Conservation (phyloP, 1,140 invertebrate genomes). For the Aphelinus atriplicis region DNA sequence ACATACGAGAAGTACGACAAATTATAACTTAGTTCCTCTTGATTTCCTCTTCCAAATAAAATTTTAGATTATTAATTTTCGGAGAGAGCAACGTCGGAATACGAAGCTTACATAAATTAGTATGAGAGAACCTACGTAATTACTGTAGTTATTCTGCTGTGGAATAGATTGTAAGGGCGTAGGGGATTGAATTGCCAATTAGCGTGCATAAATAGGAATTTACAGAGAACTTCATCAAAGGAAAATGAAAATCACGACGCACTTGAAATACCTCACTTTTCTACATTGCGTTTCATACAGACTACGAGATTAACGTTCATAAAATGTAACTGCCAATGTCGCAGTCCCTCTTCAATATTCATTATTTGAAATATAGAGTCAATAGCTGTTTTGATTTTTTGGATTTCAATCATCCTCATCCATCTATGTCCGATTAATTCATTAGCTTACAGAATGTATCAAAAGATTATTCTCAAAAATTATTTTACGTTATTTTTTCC, state of each 20-base stretch:
- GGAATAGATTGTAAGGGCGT: constrained; percentile 29
- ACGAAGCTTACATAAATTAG: constrained; percentile 32
- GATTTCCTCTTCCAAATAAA: constrained; percentile 14
- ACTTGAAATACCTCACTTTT: background rate
- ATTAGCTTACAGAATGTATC: too few species aligned
- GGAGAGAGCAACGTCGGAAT: background rate
- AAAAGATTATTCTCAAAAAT: too few species aligned
- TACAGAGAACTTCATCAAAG: constrained; percentile 35
- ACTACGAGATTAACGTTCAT: constrained; percentile 2
- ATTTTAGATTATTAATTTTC: constrained; percentile 36
- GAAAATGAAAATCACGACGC: constrained; percentile 35
- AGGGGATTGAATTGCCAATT: constrained; percentile 40
- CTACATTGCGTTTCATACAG: too few species aligned
- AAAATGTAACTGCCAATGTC: constrained; percentile 10
- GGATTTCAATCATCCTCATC: background rate
- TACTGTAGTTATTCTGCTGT: constrained; percentile 33
- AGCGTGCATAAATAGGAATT: constrained; percentile 39
- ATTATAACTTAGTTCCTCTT: constrained; percentile 21
- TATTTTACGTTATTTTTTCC: too few species aligned
- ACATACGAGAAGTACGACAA: constrained; percentile 13
- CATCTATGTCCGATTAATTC: too few species aligned
- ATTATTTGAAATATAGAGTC: too few species aligned
- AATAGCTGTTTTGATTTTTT: too few species aligned
- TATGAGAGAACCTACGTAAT: constrained; percentile 13
- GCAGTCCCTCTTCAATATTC: too few species aligned